Conservation (phyloP, 2,113 vertebrate species). For the Sterna hirundo region DNA sequence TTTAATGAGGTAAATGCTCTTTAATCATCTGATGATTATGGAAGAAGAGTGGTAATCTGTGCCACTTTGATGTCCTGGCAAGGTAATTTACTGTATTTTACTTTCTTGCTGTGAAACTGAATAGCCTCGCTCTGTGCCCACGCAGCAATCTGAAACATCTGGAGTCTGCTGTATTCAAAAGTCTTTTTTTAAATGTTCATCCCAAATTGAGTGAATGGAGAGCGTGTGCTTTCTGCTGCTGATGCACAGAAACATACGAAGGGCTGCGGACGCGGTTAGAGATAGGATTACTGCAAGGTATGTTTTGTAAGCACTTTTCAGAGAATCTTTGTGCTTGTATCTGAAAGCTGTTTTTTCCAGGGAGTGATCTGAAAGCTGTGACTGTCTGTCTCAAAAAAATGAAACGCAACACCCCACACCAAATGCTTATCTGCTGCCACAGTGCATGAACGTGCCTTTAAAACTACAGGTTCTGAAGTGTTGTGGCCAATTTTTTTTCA, state of each 20-base stretch:
- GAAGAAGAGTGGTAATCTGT: constrained; percentile 21
- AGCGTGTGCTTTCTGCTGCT: neutral
- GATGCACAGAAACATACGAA: neutral
- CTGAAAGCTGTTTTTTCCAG: neutral
- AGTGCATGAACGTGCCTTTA: neutral
- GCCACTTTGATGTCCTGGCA: constrained; percentile 22
- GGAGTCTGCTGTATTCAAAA: neutral
- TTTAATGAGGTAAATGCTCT: constrained; percentile 54
- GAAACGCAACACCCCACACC: neutral
- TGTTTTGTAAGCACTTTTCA: neutral
- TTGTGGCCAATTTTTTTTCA: neutral
- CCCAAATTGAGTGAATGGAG: neutral
- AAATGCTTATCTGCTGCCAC: neutral
- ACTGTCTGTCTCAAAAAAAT: neutral
- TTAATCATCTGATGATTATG: constrained; percentile 51
- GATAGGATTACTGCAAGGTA: neutral
- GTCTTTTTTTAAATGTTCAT: neutral
- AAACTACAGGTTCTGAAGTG: neutral
- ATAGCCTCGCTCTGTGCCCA: neutral
- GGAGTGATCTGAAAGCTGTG: neutral
- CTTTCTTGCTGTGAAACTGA: constrained; percentile 34
- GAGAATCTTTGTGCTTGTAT: neutral
- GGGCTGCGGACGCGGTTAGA: neutral
- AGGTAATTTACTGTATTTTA: constrained; percentile 49
- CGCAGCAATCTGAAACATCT: constrained; percentile 48